phyloP scores from a whole-genome alignment of 2,113 vertebrate species.

The Indicator maculatus region DNA sequence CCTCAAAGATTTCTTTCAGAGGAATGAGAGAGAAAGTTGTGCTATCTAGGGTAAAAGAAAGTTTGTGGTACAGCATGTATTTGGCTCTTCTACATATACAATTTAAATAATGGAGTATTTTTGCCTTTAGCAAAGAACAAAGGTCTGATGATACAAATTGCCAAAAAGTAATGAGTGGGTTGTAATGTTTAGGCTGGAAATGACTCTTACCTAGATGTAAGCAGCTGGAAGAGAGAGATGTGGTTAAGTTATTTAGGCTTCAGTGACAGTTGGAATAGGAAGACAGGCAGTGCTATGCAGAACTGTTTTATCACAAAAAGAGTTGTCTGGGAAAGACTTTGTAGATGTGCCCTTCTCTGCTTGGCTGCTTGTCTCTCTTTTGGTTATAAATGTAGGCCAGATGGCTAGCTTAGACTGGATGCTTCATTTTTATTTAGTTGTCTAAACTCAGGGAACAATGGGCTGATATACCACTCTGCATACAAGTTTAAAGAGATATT shows the following conservation, averaged over 20 bases:
- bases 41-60: neutral
- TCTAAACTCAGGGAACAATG: neutral
- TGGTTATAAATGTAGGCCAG: neutral
- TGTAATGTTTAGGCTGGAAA: neutral
- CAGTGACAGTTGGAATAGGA: neutral
- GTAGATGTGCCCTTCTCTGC: neutral
- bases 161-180: neutral
- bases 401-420: neutral
- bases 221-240: neutral
- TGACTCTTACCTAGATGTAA: neutral
- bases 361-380: neutral
- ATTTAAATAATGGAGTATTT: neutral
- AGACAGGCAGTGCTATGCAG: neutral
- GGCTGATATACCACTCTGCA: neutral
- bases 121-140: neutral
- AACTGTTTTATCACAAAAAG: neutral
- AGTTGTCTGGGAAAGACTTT: neutral
- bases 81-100: neutral
- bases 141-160: neutral
- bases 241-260: neutral
- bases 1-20: neutral
- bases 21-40: neutral
- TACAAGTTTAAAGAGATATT: neutral
- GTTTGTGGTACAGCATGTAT: neutral
- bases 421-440: slow-evolving; percentile 1